These are phyloP conservation scores for Ochotona curzoniae DNA, from an alignment of 2,113 vertebrate species.

Conservation along the genomic window DNA sequence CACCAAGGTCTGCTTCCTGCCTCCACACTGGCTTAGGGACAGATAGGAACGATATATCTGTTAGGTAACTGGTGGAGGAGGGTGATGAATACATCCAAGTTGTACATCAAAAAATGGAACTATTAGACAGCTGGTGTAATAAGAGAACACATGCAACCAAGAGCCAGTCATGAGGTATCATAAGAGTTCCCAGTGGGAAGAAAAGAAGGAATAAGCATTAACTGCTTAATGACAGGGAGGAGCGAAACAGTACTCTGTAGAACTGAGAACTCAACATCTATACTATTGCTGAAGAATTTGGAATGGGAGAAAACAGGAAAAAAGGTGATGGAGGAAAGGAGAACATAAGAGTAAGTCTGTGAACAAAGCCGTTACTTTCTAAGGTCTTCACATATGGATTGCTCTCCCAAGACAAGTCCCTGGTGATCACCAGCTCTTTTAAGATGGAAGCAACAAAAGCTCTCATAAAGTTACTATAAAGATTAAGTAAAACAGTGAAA, in stretches of 20 bases:
- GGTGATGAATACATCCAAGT: background rate
- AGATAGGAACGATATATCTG: background rate
- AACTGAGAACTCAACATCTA: background rate
- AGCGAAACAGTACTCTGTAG: background rate
- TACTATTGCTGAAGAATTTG: background rate
- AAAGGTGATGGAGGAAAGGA: background rate
- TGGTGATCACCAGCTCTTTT: conserved; percentile 29
- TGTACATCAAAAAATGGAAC: background rate
- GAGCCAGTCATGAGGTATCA: background rate
- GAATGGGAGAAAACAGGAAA: conserved; percentile 15
- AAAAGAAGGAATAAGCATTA: background rate
- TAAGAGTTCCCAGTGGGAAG: background rate
- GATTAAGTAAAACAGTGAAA: background rate
- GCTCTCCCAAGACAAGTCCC: conserved; percentile 1
- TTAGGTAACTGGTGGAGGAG: background rate
- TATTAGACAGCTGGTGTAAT: background rate
- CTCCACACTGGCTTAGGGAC: conserved; percentile 43
- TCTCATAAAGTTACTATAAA: background rate
- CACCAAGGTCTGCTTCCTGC: background rate
- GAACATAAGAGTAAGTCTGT: background rate
- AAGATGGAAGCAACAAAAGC: conserved; percentile 35
- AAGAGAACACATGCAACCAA: background rate
- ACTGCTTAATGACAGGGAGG: background rate
- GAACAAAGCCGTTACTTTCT: conserved; percentile 8
- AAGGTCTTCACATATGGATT: background rate